Base-by-base conservation (phyloP, 2,797 vertebrate genomes). In the Lagorchestes hirsutus region DNA sequence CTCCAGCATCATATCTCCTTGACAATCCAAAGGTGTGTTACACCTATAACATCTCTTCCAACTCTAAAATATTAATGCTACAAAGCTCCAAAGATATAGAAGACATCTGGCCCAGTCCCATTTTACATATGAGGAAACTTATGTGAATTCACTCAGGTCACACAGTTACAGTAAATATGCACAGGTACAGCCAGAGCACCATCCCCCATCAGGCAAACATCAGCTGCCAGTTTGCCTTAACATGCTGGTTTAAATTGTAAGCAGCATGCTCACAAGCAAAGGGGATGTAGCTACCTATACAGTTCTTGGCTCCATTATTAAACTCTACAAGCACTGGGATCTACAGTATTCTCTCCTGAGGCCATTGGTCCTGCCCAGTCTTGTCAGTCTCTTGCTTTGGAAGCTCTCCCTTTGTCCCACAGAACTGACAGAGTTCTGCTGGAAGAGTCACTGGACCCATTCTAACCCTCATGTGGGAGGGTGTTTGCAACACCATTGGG, bases 381-480 rank as follows among this genome's bases (percentile, higher is more conserved):
- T 94, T 58, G 90, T 92, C 52, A 90, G 93, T 54, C 46, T 92
- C 87, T 27, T 34, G 74, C 97, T 95, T 94, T 59, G 31, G 62
- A 96, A 95, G 95, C 29, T 52, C 40, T 57, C 11, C 62, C 22
- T 55, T 54, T 57, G 90, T 8, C 28, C 40, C 40, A 92, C 46
- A 11, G 46, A 67, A 93, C 82, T 22, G 22, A 50, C 29, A 18
- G 92, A 93, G 13, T 92, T 55, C 34, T 54, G 1, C 56, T 91
- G 82, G 95, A 96, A 56, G 59, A 27, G 52, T 90, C 31, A 93
- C 5, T 58, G 29, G 40, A 92, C 58, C 92, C 40, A 5, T 92
- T 52, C 22, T 4, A 90, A 67, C 46, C 55, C 4, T n/a, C n/a
- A 91, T 54, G 92, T 91, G 90, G 62, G 91, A 91, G 58, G 96